These are phyloP conservation scores for Pollimyrus isidori DNA, from an alignment of 2,113 vertebrate species.

Conservation along the genomic window DNA sequence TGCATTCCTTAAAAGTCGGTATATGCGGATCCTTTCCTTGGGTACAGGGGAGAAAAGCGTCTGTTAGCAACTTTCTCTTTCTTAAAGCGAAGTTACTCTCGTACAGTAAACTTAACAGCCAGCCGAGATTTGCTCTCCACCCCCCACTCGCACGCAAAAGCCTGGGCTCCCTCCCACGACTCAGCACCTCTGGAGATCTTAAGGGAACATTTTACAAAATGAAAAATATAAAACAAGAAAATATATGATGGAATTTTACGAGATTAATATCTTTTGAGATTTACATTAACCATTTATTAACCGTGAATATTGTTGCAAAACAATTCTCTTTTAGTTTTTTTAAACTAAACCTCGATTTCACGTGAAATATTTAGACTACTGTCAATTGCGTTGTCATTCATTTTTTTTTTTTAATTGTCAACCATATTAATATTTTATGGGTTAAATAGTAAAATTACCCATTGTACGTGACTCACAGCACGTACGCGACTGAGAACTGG, in stretches of 20 bases:
- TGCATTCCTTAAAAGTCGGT: neutral
- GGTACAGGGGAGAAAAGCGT: no score
- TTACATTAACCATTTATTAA: neutral
- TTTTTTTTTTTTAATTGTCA: neutral
- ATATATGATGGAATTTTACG: neutral
- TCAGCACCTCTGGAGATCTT: constrained; percentile 10
- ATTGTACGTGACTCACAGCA: constrained; percentile 5
- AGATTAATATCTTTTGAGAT: neutral
- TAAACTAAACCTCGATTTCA: neutral
- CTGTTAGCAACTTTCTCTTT: neutral
- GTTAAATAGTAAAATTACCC: neutral
- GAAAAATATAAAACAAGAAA: neutral
- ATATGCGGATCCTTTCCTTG: neutral
- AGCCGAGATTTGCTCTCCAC: neutral
- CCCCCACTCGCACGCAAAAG: neutral
- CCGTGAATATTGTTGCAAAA: neutral
- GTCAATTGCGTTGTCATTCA: neutral
- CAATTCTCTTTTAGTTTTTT: neutral
- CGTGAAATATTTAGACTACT: neutral
- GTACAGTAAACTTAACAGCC: neutral
- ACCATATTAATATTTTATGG: neutral
- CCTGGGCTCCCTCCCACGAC: neutral
- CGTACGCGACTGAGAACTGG: neutral
- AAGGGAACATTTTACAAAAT: neutral
- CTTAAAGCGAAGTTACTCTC: neutral